phyloP scores from a whole-genome alignment of 2,113 vertebrate genomes.

The Micromys minutus region DNA sequence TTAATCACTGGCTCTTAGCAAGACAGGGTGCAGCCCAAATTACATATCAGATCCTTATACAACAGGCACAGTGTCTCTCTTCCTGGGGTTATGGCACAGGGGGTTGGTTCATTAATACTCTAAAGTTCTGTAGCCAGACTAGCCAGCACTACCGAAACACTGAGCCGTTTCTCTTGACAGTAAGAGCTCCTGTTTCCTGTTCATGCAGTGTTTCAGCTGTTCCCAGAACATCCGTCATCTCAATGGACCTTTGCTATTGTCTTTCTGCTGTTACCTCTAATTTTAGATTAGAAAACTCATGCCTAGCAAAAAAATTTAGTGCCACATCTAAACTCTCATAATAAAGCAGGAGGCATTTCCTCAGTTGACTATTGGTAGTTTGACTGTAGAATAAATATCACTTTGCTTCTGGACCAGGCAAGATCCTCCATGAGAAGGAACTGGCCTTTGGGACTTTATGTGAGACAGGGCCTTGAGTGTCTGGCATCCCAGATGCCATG shows the following conservation, averaged over 20 bases:
- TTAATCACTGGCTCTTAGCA: neutral
- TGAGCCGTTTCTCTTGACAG: neutral
- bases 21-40: neutral
- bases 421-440: neutral
- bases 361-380: neutral
- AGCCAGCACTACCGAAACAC: neutral
- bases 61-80: neutral
- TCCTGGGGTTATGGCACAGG: neutral
- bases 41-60: neutral
- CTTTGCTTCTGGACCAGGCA: neutral
- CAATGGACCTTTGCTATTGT: too few species aligned
- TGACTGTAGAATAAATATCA: neutral
- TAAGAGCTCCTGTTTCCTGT: neutral
- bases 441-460: neutral
- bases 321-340: neutral
- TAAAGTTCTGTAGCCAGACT: neutral
- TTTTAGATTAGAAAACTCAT: slow-evolving; percentile 20
- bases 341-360: neutral
- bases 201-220: neutral
- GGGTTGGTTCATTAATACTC: neutral
- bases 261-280: neutral
- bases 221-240: neutral
- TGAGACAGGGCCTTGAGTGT: neutral
- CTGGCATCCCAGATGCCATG: neutral
- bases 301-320: neutral